Conservation (phyloP, 2,113 vertebrate species). For the Rhinoderma darwinii region DNA sequence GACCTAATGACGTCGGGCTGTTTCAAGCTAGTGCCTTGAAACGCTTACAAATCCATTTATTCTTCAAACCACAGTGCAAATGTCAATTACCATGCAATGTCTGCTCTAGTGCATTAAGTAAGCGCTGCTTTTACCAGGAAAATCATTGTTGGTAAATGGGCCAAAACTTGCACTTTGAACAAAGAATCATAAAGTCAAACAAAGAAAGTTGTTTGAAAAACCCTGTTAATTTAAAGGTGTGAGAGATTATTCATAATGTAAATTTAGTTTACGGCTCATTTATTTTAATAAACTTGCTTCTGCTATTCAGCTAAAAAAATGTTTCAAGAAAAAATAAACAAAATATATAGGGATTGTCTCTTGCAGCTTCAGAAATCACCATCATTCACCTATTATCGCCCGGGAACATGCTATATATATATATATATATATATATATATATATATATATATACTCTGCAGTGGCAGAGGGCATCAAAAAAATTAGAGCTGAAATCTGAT, state of each 20-base stretch:
- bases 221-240: neutral
- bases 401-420: no score
- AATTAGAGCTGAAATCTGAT: no score
- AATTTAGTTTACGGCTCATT: neutral
- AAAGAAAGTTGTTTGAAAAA: constrained; percentile 14
- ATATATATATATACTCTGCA: no score
- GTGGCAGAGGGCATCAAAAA: no score
- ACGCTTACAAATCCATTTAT: constrained; percentile 31
- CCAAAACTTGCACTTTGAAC: constrained; percentile 22
- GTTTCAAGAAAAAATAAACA: neutral
- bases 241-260: neutral
- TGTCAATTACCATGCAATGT: constrained; percentile 30
- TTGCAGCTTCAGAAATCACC: no score
- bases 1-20: constrained; percentile 31
- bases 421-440: no score
- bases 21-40: constrained; percentile 43
- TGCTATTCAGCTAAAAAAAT: neutral
- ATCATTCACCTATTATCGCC: no score
- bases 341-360: no score
- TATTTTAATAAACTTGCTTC: neutral
- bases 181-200: constrained; percentile 13
- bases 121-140: constrained; percentile 7
- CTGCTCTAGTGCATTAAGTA: constrained; percentile 4
- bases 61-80: constrained; percentile 33
- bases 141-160: constrained; percentile 13